Evolutionary conservation across 2,113 vertebrate species (phyloP), one percentile per base, ranked within the genome.

Genomic region (Chloropsis hardwickii): DNA sequence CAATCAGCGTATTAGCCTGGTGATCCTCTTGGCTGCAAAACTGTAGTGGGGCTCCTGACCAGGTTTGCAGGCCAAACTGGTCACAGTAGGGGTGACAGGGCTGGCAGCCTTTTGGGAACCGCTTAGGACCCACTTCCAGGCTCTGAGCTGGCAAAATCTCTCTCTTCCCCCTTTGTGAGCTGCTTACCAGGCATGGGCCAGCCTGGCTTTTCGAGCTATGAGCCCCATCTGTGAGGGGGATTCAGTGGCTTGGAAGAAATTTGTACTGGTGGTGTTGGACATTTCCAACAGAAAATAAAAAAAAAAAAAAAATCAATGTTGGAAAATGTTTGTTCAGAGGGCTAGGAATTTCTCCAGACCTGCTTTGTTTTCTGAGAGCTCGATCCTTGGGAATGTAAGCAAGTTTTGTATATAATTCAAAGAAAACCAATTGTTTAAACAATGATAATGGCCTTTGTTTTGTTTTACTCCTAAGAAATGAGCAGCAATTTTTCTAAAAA

Each of bases 401-500:
- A 95, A 93, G 88, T 97, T 96, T 95, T 97, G 94, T 97, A 94
- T 96, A 95, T 96, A 93, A 96, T 72, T 97, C 92, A 93, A 95
- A 96, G 96, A 96, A 96, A 97, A 92, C 69, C 95, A 92, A 95
- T 97, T 97, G 96, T 95, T 97, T 96, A 96, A 97, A 96, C 92
- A 93, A 86, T 50, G 90, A 94, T 95, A 94, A 97, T 96, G 81
- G 92, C 53, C 57, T 96, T 96, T 96, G 93, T 95, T 97, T 96
- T 93, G 85, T 79, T 97, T 93, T 54, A 76, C 80, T 92, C 85
- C 29, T 79, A 92, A 96, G 95, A 95, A 97, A 95, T 78, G 86
- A 93, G 50, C 6, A 0, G 58, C 62, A 65, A 93, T 95, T 96
- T 97, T 95, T 92, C 94, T 96, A 96, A 96, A 97, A 95, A 97